Conservation (phyloP, 2,113 vertebrate species). For the Arvicanthis niloticus region DNA sequence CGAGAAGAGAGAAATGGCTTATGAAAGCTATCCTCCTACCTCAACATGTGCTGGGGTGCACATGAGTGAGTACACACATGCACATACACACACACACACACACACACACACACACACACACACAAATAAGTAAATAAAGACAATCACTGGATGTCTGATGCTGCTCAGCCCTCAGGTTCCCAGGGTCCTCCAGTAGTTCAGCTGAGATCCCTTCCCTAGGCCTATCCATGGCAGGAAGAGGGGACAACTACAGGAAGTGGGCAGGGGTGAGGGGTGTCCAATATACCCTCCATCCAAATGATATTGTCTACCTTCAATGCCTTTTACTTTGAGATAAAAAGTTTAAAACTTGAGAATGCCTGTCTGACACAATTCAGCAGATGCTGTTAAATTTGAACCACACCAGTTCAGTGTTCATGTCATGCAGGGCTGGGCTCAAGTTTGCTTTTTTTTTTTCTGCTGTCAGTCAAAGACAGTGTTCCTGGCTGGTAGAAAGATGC, state of each 20-base stretch:
- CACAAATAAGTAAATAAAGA: no score
- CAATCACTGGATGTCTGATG: neutral
- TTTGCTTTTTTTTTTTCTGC: neutral
- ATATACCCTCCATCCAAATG: neutral
- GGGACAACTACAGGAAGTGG: neutral
- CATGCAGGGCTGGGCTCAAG: neutral
- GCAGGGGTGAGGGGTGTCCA: no score
- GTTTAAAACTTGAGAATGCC: conserved; percentile 35
- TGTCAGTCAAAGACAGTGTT: conserved; percentile 44
- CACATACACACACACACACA: neutral
- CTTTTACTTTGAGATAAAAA: conserved; percentile 27
- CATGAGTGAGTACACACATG: no score
- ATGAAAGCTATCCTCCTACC: neutral
- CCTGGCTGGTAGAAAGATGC: neutral
- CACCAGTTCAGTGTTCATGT: neutral
- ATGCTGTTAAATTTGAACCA: conserved; percentile 7
- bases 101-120: neutral
- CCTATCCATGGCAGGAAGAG: neutral
- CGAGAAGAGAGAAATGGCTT: neutral
- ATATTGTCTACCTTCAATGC: neutral
- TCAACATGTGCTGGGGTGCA: no score
- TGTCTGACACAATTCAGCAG: neutral
- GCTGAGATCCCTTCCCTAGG: neutral
- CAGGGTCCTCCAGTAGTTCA: neutral
- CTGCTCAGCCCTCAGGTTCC: neutral